Evolutionary conservation across 2,113 vertebrate genomes (phyloP).

Genomic region (Lepisosteus osseus): DNA sequence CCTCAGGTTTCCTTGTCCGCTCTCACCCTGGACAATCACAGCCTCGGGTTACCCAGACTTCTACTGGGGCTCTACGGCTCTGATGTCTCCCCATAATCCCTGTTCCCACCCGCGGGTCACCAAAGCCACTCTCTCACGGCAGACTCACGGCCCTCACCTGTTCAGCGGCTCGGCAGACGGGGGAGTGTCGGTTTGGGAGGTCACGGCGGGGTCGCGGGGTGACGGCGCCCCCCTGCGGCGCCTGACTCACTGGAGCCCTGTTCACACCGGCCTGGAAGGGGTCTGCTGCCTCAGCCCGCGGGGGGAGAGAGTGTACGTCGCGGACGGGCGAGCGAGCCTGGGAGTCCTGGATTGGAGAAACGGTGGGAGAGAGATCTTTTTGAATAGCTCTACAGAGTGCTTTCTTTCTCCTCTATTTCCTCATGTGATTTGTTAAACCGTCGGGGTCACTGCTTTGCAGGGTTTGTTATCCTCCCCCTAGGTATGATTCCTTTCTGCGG

Average conservation of each 20-base stretch:
- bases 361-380: conserved; percentile 42
- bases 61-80: too few relatives aligned
- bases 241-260: conserved; percentile 55
- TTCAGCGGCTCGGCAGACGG: conserved; percentile 67
- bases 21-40: too few relatives aligned
- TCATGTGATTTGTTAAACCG: too few relatives aligned
- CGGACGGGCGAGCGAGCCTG: conserved; percentile 59
- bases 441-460: too few relatives aligned
- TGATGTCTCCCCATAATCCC: too few relatives aligned
- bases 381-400: too few relatives aligned
- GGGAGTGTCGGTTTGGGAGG: conserved; percentile 68
- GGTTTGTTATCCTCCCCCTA: too few relatives aligned
- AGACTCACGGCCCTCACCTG: conserved; percentile 72
- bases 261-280: conserved; percentile 53
- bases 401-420: background rate
- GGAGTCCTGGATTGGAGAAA: conserved; percentile 67
- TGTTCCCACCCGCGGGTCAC: conserved; percentile 51
- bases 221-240: conserved; percentile 50
- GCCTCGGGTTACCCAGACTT: too few relatives aligned
- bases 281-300: conserved; percentile 59
- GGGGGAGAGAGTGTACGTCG: conserved; percentile 61
- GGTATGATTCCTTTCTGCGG: too few relatives aligned
- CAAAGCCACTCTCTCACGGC: conserved; percentile 36
- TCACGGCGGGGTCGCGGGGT: conserved; percentile 24
- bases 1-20: too few relatives aligned